These are phyloP conservation scores for Anticlea derivata DNA, from an alignment of 2,888 invertebrate genomes.

Conservation along the genomic window DNA sequence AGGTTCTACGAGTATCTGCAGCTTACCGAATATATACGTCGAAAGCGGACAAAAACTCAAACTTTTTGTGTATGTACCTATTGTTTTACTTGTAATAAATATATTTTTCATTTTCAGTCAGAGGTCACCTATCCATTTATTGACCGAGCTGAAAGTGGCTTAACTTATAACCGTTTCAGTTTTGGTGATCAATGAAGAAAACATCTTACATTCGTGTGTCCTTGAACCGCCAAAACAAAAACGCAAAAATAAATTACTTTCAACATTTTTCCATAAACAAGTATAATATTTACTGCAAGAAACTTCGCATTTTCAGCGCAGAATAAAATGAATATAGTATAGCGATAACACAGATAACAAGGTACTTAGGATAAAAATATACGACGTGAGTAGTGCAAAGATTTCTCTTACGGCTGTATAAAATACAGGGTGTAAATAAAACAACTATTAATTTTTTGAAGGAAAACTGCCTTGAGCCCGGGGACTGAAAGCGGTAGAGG, in stretches of 20 bases:
- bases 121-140: too few relatives aligned
- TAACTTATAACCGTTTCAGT: too few relatives aligned
- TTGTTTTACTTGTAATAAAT: too few relatives aligned
- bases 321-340: constrained; percentile 2
- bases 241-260: constrained; percentile 34
- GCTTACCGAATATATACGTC: too few relatives aligned
- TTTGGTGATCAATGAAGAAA: constrained; percentile 1
- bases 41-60: too few relatives aligned
- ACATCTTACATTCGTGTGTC: constrained; percentile 48
- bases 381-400: background rate
- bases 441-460: too few relatives aligned
- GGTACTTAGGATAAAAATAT: constrained; percentile 12
- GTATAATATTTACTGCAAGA: background rate
- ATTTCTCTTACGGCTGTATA: background rate
- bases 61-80: too few relatives aligned
- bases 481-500: too few relatives aligned
- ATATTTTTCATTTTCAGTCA: too few relatives aligned
- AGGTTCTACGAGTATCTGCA: too few relatives aligned
- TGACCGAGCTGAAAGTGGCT: too few relatives aligned
- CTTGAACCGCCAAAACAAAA: constrained; percentile 34
- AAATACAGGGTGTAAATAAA: constrained; percentile 7
- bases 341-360: constrained; percentile 17
- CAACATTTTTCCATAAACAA: constrained; percentile 22
- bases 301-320: background rate
- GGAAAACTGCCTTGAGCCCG: too few relatives aligned